These are phyloP conservation scores for Megaceryle torquata DNA, from an alignment of 2,113 vertebrate species.

Conservation along the genomic window DNA sequence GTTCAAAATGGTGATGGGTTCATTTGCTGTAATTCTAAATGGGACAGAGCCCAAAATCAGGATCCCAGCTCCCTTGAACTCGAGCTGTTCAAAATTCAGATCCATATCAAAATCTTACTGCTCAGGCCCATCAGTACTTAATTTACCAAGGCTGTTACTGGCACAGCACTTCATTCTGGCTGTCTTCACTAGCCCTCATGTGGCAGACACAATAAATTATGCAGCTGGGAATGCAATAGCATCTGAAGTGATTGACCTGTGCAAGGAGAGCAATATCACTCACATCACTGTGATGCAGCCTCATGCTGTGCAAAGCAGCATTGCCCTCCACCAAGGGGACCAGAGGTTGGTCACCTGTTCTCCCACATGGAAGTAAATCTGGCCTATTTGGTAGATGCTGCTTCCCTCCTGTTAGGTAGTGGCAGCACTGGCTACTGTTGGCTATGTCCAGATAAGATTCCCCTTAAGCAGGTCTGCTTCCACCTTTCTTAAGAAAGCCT, in stretches of 20 bases:
- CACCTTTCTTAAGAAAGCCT: background rate
- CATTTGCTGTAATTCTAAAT: slow-evolving; percentile 65
- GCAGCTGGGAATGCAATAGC: slow-evolving; percentile 31
- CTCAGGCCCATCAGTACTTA: slow-evolving; percentile 45
- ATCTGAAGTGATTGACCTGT: background rate
- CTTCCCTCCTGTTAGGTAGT: background rate
- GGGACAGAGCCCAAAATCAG: slow-evolving; percentile 51
- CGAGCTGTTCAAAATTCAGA: slow-evolving; percentile 53
- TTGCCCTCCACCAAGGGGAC: background rate
- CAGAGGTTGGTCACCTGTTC: background rate
- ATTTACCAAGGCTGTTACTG: slow-evolving; percentile 59
- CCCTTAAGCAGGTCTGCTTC: background rate
- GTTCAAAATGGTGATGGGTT: slow-evolving; percentile 68
- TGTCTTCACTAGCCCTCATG: slow-evolving; percentile 37
- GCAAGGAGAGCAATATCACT: background rate
- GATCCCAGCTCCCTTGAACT: slow-evolving; percentile 59
- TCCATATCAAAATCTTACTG: slow-evolving; percentile 53
- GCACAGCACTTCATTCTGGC: slow-evolving; percentile 46
- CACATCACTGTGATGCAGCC: background rate
- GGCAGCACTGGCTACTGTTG: background rate
- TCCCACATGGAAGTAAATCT: rapidly evolving
- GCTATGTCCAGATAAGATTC: background rate
- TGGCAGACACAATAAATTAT: slow-evolving; percentile 48
- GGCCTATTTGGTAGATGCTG: background rate
- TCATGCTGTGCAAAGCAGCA: background rate